Conservation (phyloP, 2,113 vertebrate species). For the Tetraodon nigroviridis region DNA sequence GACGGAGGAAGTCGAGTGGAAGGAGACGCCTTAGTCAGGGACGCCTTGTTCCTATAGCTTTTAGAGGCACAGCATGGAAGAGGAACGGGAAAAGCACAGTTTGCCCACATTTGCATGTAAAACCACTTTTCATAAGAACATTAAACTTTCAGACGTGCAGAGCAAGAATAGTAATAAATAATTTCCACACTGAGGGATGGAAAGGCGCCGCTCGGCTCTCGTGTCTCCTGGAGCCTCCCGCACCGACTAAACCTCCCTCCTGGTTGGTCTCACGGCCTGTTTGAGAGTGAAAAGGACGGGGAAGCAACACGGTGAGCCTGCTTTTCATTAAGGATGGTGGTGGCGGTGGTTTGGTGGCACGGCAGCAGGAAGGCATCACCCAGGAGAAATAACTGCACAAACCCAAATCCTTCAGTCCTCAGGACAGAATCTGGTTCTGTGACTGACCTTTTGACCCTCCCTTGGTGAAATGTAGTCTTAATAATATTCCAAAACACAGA, state of each 20-base stretch:
- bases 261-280: constrained; percentile 32
- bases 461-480: no score
- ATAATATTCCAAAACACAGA: no score
- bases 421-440: no score
- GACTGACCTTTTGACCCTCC: no score
- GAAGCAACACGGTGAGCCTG: constrained; percentile 51
- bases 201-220: constrained; percentile 29
- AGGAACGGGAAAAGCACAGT: constrained; percentile 16
- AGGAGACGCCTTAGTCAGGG: constrained; percentile 23
- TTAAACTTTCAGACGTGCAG: constrained; percentile 57
- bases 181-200: constrained; percentile 51
- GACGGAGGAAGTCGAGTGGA: constrained; percentile 52
- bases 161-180: constrained; percentile 55
- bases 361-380: constrained; percentile 11
- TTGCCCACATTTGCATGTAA: constrained; percentile 63
- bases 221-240: not conserved
- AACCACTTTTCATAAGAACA: constrained; percentile 45
- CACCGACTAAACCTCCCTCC: constrained; percentile 4
- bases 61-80: constrained; percentile 48
- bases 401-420: not conserved
- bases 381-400: constrained; percentile 33
- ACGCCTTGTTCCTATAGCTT: constrained; percentile 51
- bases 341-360: constrained; percentile 17
- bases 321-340: constrained; percentile 34
- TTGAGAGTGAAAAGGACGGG: constrained; percentile 31